Evolutionary conservation across 2,113 vertebrate species (phyloP).

Genomic region (Phoxinus phoxinus): DNA sequence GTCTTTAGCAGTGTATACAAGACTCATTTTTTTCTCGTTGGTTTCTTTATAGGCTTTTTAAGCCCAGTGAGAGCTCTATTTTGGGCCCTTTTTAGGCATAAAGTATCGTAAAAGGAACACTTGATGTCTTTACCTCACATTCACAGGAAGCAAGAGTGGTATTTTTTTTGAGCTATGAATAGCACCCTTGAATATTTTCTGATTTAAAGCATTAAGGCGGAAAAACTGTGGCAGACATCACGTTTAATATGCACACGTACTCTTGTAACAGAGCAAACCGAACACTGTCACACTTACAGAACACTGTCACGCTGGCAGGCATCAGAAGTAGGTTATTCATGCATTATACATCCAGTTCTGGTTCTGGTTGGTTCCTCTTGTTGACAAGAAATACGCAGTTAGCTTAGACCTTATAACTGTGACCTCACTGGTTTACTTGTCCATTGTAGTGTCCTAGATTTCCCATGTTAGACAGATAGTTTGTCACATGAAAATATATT

Average conservation of each 20-base stretch:
- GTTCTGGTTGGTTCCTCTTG: slow-evolving; percentile 15
- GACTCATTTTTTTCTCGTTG: background rate
- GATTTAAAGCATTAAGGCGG: background rate
- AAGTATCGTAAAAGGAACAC: background rate
- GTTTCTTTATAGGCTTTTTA: background rate
- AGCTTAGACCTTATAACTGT: background rate
- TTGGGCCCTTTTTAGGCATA: background rate
- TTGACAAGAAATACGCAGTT: slow-evolving; percentile 23
- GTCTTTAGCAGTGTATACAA: background rate
- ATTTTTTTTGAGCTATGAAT: background rate
- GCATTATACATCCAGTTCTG: slow-evolving; percentile 64
- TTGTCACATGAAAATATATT: slow-evolving; percentile 17
- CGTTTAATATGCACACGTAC: background rate
- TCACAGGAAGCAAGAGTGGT: background rate
- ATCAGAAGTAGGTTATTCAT: slow-evolving; percentile 68
- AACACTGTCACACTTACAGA: background rate
- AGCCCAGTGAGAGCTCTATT: background rate
- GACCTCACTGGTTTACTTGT: slow-evolving; percentile 5
- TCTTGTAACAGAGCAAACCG: background rate
- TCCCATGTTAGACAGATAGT: background rate
- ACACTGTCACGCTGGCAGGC: slow-evolving; percentile 50
- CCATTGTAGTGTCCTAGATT: slow-evolving; percentile 10
- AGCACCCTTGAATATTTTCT: background rate
- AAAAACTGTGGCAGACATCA: background rate
- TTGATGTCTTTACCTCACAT: background rate